These are phyloP conservation scores for Syrmaticus mikado DNA, from an alignment of 2,113 vertebrate species.

Conservation along the genomic window DNA sequence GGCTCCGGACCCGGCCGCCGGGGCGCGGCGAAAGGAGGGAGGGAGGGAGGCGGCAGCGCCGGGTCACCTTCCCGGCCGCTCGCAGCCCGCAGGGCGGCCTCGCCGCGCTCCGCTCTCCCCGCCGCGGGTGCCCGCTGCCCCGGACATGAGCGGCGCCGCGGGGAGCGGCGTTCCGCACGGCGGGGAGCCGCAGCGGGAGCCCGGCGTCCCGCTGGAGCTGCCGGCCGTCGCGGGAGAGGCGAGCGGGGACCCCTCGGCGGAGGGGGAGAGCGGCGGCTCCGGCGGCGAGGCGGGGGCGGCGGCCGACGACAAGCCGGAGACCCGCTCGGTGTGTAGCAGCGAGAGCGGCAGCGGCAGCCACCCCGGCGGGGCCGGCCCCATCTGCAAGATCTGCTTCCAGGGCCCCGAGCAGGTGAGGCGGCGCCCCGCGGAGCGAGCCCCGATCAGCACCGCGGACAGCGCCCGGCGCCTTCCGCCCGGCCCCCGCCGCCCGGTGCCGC, in stretches of 20 bases:
- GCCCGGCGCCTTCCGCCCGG: neutral
- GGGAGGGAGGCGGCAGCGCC: too few species aligned
- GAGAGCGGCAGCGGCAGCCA: slow-evolving; percentile 87
- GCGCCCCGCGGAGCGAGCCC: neutral
- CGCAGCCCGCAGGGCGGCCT: neutral
- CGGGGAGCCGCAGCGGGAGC: neutral
- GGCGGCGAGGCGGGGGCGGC: neutral
- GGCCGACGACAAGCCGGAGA: slow-evolving; percentile 51
- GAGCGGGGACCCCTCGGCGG: slow-evolving; percentile 13
- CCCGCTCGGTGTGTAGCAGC: slow-evolving; percentile 78
- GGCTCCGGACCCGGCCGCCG: too few species aligned
- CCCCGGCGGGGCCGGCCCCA: slow-evolving; percentile 84
- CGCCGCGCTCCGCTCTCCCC: neutral
- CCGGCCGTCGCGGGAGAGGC: neutral
- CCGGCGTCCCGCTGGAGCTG: neutral
- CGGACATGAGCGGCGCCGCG: slow-evolving; percentile 20
- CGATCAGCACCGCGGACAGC: slow-evolving; percentile 77
- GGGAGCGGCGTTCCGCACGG: neutral
- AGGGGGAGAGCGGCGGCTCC: neutral
- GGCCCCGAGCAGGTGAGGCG: slow-evolving; percentile 89
- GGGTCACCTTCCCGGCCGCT: neutral
- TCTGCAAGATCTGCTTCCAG: slow-evolving; percentile 95
- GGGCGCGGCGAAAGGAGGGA: too few species aligned
- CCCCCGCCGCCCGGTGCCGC: too few species aligned
- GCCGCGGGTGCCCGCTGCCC: neutral